Evolutionary conservation across 2,113 vertebrate species (phyloP).

Genomic region (Malaclemys terrapin): DNA sequence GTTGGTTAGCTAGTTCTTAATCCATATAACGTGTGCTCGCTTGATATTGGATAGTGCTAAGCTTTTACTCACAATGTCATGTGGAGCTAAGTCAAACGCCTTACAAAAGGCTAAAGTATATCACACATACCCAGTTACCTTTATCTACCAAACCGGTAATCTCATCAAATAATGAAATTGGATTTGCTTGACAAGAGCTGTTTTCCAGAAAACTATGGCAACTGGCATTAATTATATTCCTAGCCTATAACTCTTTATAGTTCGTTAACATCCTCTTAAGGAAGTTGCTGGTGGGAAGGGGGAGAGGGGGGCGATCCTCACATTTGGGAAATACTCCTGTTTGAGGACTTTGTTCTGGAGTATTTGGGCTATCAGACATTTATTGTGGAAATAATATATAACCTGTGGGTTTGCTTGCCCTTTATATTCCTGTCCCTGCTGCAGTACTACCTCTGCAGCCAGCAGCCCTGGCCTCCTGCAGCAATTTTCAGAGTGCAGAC

Average conservation of each 20-base stretch:
- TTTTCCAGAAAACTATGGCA: too few relatives aligned
- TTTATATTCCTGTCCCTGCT: neutral
- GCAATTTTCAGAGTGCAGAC: neutral
- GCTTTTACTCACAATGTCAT: neutral
- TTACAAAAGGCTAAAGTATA: neutral
- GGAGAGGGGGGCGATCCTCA: neutral
- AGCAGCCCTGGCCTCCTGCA: neutral
- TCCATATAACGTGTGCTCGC: neutral
- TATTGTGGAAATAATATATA: neutral
- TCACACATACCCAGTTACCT: neutral
- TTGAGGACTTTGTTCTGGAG: neutral
- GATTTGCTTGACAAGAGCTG: too few relatives aligned
- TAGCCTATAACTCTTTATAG: neutral
- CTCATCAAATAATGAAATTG: too few relatives aligned
- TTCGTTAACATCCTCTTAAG: neutral
- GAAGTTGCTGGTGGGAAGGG: neutral
- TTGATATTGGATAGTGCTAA: neutral
- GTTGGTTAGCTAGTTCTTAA: neutral
- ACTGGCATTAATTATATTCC: neutral
- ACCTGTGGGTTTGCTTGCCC: fast-evolving
- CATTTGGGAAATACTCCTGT: neutral
- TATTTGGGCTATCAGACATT: neutral
- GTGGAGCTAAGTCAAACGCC: neutral
- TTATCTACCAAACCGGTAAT: too few relatives aligned
- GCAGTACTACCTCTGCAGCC: neutral